Percentiles rank a stretch among this genome's conserved stretches.
These are phyloP conservation scores for Carollia perspicillata DNA, from an alignment of 2,113 vertebrate genomes.

Conservation along the genomic window DNA sequence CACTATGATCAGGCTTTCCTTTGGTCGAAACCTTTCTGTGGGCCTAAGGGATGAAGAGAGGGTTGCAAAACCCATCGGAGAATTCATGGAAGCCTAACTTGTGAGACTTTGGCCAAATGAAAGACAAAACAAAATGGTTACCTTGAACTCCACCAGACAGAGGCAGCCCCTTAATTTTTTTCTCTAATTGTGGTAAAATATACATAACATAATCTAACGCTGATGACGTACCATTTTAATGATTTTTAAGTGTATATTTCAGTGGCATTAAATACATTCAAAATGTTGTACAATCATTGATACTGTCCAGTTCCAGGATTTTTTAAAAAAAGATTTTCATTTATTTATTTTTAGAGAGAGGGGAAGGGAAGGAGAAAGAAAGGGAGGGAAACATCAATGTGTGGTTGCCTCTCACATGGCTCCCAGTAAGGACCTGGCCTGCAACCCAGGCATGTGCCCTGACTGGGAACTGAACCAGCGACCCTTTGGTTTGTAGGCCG, in stretches of 20 bases:
- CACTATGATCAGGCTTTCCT: background rate
- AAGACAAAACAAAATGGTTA: background rate
- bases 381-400: too few relatives aligned
- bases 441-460: too few relatives aligned
- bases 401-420: too few relatives aligned
- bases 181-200: background rate
- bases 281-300: background rate
- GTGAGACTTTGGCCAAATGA: background rate
- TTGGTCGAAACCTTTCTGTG: slow-evolving; percentile 20
- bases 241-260: background rate
- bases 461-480: too few relatives aligned
- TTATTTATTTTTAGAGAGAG: too few relatives aligned
- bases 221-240: background rate
- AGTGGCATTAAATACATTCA: background rate
- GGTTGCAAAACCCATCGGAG: background rate
- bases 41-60: background rate
- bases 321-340: background rate
- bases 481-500: too few relatives aligned
- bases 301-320: background rate
- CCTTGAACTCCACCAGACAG: background rate
- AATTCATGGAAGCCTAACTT: background rate
- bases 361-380: too few relatives aligned
- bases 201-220: background rate
- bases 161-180: background rate
- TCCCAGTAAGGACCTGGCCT: too few relatives aligned